A percentile compares a stretch with the other conserved stretches of the same genome.
These are phyloP conservation scores for Epizoanthus illoricatus DNA, from an alignment of 92 coral and sea anemone species.

Conservation along the genomic window DNA sequence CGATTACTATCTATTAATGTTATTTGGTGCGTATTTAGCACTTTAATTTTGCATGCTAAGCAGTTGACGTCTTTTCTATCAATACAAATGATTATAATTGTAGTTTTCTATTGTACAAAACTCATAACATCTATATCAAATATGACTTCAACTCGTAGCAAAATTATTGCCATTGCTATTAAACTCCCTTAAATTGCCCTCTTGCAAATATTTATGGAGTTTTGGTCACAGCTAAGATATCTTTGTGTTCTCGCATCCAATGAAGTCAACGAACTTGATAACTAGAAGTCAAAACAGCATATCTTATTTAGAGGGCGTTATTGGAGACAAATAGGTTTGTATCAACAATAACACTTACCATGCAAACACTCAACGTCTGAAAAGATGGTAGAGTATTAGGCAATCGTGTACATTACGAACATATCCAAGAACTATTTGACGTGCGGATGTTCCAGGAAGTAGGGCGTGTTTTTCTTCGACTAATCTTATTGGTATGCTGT, in stretches of 20 bases:
- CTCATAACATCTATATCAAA: neutral
- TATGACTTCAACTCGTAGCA: neutral
- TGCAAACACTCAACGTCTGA: neutral
- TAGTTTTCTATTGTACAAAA: neutral
- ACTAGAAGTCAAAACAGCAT: constrained; percentile 25
- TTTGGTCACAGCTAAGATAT: neutral
- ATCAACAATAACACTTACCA: constrained; percentile 3
- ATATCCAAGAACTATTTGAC: neutral
- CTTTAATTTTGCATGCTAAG: neutral
- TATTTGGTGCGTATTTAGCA: neutral
- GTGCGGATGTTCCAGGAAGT: too few species aligned
- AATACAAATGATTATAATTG: neutral
- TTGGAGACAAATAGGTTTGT: constrained; percentile 25
- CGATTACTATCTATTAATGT: constrained; percentile 20
- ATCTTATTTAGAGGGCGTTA: neutral
- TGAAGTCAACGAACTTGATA: constrained; percentile 7
- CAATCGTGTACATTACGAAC: neutral
- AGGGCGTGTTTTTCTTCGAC: too few species aligned
- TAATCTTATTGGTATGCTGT: too few species aligned
- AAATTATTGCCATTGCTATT: neutral
- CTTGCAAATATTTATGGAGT: constrained; percentile 5
- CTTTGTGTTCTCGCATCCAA: constrained; percentile 12
- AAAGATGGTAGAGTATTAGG: neutral
- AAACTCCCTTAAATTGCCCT: neutral
- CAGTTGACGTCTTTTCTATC: neutral